These are phyloP conservation scores for Porites evermanni DNA, from an alignment of 92 coral and sea anemone genomes.

Conservation along the genomic window DNA sequence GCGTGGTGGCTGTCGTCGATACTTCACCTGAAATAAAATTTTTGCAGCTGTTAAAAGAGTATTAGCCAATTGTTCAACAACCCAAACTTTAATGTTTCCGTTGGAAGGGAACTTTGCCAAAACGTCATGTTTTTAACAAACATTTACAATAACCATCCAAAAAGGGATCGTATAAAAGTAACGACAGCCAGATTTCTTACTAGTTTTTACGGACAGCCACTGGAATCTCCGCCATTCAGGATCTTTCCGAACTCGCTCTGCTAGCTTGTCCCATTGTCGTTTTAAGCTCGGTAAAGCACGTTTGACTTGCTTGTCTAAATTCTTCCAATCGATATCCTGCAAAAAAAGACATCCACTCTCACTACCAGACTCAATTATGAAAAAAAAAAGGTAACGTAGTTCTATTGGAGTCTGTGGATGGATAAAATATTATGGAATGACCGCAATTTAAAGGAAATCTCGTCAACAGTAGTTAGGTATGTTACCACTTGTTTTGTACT, in stretches of 20 bases:
- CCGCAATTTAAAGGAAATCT: no score
- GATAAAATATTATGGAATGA: no score
- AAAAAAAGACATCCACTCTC: neutral
- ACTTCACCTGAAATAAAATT: constrained; percentile 31
- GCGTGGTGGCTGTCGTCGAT: constrained; percentile 15
- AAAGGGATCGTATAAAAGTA: neutral
- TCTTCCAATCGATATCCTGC: constrained; percentile 60
- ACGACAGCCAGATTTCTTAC: constrained; percentile 21
- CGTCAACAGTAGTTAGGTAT: no score
- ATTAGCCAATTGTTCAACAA: no score
- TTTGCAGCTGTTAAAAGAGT: neutral
- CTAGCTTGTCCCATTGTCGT: constrained; percentile 70
- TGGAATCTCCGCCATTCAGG: constrained; percentile 87
- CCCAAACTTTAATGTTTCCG: no score
- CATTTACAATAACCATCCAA: no score
- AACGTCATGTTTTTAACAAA: no score
- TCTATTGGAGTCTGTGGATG: no score
- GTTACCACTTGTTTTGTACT: no score
- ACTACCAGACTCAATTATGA: no score
- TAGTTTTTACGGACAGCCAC: constrained; percentile 77
- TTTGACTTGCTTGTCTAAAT: constrained; percentile 70
- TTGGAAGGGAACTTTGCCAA: no score
- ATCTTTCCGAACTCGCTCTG: constrained; percentile 68
- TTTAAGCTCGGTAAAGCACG: constrained; percentile 63
- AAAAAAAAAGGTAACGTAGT: no score